These are phyloP conservation scores for Drosophila lacicola DNA, from an alignment of 2,888 invertebrate species.

Conservation along the genomic window DNA sequence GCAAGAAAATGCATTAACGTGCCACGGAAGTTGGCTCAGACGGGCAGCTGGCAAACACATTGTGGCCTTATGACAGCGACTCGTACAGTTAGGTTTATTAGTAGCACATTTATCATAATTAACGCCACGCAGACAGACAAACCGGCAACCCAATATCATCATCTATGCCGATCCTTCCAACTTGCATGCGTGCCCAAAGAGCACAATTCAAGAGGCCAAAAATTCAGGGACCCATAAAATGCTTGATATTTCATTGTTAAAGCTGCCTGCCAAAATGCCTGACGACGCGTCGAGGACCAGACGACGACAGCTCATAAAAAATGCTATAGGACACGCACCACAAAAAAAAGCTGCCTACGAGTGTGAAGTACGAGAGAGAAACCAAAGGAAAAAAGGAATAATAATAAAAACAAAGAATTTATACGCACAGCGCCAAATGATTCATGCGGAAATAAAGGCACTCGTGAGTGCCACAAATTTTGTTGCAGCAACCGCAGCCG, in stretches of 20 bases:
- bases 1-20: conserved; percentile 65
- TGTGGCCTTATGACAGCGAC: conserved; percentile 40
- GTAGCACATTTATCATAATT: conserved; percentile 74
- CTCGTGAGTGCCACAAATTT: conserved; percentile 73
- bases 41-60: conserved; percentile 24
- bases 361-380: conserved; percentile 16
- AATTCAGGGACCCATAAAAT: conserved; percentile 49
- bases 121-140: conserved; percentile 34
- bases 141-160: conserved; percentile 13
- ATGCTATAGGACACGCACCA: conserved; percentile 44
- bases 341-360: conserved; percentile 6
- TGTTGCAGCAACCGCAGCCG: conserved; percentile 56
- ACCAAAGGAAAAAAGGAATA: conserved; percentile 14
- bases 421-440: conserved; percentile 63
- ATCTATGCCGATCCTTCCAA: conserved; percentile 20
- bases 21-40: conserved; percentile 35
- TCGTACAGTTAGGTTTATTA: conserved; percentile 59
- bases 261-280: conserved; percentile 28
- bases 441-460: conserved; percentile 79
- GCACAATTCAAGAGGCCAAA: conserved; percentile 54
- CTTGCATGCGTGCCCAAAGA: conserved; percentile 20
- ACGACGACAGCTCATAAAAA: conserved; percentile 61
- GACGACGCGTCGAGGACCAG: conserved; percentile 7
- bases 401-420: conserved; percentile 62
- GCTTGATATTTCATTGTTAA: conserved; percentile 61